Evolutionary conservation across 2,113 vertebrate species (phyloP), one percentile per base, ranked within the genome.

Genomic region (Pachyramphus minor): DNA sequence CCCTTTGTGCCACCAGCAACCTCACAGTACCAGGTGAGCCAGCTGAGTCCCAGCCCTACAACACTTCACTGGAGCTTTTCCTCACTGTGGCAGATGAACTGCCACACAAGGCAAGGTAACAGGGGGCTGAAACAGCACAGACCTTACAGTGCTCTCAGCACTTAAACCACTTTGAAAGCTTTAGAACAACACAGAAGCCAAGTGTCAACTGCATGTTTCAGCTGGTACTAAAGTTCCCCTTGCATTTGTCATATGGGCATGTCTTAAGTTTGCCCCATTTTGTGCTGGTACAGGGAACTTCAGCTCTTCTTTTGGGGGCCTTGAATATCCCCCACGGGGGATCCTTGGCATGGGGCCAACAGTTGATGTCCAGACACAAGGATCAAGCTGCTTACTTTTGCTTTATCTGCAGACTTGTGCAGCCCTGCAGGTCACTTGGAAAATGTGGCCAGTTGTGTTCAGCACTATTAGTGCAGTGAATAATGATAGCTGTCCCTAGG

Each of bases 301-400:
- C 41, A 62, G 58, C 23, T 50, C 33, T 60, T 83, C 68, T 33
- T 0, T 1, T 39, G 50, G 11, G 28, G 6, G 4, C 14, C 6
- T 23, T 9, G 23, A 42, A 20, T n/a, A 6, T 64, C 5, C 11
- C 22, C 18, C 73, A 71, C 12, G 8, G 11, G 30, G 25, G 6
- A 47, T 56, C 39, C 30, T 72, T 45, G 22, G 14, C 28, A 5
- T 12, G 18, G 42, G 33, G 35, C 23, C 30, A 37, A 17, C 2
- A 0, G 14, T 23, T 8, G 1, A 3, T 28, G 21, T 42, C 45
- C 10, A 1, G 44, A 33, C 25, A 20, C 12, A 12, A 11, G 27
- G 49, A 56, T 45, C 6, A 8, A 75, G 58, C 25, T 5, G 0
- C 68, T 9, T 37, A 22, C 59, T 85, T 75, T 64, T 73, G 62